Evolutionary conservation across 53 echinoderm and acorn worm genomes (phyloP), one percentile per base, ranked within the genome.

Genomic region (Paelopatides confundens): DNA sequence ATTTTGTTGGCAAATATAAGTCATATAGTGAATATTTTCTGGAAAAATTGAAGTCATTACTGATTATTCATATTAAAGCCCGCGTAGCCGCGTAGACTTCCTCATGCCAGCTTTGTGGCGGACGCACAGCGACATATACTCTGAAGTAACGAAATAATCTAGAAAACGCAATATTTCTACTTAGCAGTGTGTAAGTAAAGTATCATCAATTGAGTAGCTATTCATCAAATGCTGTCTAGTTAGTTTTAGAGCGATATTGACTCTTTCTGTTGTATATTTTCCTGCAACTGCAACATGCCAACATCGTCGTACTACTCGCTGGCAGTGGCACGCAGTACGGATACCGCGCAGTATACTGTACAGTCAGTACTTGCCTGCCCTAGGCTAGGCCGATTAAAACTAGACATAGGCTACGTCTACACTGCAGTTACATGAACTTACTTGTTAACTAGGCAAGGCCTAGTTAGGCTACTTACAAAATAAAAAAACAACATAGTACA

Each of bases 51-150:
- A 74, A 18, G 74, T 2, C 74, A 74, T 38, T 39, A 74, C 74
- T 74, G 74, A 74, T 74, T 74, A 74, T 74, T 74, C 47, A 74
- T 74, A 74, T 74, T 74, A 74, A 74, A 74, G 74, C 74, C 74
- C 74, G 74, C 74, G 74, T 46, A 37, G 8, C 39, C 74, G 46
- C 74, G 74, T 46, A 46, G 39, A 74, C 46, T 74, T 39, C 40
- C 46, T 46, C 46, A 9, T 74, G 39, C 38, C 40, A 40, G 40
- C 46, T 74, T 74, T 39, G 39, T 39, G 24, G 46, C 74, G 74
- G 74, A 74, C 74, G 74, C 74, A 46, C 39, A 40, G 74, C 74
- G 74, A 74, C 74, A 40, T 12, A 46, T 24, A 15, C 34, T 58
- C 39, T 21, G 21, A 74, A 74, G 46, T 21, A 74, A 39, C 40